Percentiles rank a stretch among this genome's conserved stretches.
These are phyloP conservation scores for Acanthosepion esculentum DNA, from an alignment of 2,888 invertebrate species.

Conservation along the genomic window DNA sequence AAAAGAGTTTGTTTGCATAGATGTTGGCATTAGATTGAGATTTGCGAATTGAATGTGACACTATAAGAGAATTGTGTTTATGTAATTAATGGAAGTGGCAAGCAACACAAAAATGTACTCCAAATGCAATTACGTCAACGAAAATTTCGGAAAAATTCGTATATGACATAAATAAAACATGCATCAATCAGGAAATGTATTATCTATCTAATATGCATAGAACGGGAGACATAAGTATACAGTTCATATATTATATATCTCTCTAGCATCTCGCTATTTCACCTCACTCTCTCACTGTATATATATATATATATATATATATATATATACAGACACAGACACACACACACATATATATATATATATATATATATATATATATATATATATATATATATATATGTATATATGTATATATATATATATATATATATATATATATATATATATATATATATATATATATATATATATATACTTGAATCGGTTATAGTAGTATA, in stretches of 20 bases:
- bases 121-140: neutral
- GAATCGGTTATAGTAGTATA: too few relatives aligned
- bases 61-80: neutral
- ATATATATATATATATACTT: too few relatives aligned
- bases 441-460: too few relatives aligned
- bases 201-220: neutral
- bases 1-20: neutral
- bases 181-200: neutral
- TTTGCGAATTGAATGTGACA: neutral
- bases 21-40: neutral
- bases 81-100: slow-evolving; percentile 7
- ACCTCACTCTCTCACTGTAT: too few relatives aligned
- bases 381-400: too few relatives aligned
- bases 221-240: neutral
- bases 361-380: too few relatives aligned
- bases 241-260: neutral
- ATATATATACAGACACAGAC: too few relatives aligned
- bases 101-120: neutral
- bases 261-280: too few relatives aligned
- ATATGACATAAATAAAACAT: neutral
- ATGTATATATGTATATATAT: too few relatives aligned
- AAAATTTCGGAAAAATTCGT: neutral
- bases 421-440: too few relatives aligned
- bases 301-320: too few relatives aligned
- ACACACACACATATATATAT: too few relatives aligned